Base-by-base conservation (phyloP, 2,797 vertebrate genomes). In the Chaenodraco wilsoni region DNA sequence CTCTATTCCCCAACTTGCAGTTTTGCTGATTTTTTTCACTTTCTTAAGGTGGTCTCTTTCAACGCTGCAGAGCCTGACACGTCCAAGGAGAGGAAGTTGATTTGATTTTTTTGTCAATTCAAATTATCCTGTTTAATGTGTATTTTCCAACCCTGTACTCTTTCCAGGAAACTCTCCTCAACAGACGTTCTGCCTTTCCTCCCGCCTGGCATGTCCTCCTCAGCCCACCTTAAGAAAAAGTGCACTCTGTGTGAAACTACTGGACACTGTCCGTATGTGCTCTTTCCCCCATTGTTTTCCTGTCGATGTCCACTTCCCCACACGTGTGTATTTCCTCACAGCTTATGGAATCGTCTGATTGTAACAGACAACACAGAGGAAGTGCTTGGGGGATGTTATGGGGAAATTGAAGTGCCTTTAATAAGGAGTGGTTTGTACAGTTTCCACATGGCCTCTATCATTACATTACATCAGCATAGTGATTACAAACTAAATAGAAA, bases 181-280 rank as follows among this genome's bases (percentile, higher is more conserved):
- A 61, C 76, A 31, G 17, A 41, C 44, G 3, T 14, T 49, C 73
- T 21, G 58, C 62, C n/a, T 59, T n/a, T 55, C 55, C 3, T 21
- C 62, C 13, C 0, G 40, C 44, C 7, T 60, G 21, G 1, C 3
- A 0, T 46, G 50, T 37, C 59, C 73, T 13, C 21, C 0, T 16
- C 71, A 37, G 72, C 37, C 85, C 80, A 85, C 85, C 85, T 89
- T 85, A 90, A 89, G n/a, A 75, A 65, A 79, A 73, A 61, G 31
- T 41, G 65, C 73, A 21, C 19, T 69, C 51, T 52, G 62, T 58
- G 62, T 59, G 74, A 82, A 80, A 65, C 59, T 37, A 19, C 59
- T 74, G 60, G 52, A 61, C 6, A 13, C 48, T 33, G 40, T 41
- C 27, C 45, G 68, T 55, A 9, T 73, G 65, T 57, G 70, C 51